These are phyloP conservation scores for Helicolenus hilgendorfi DNA, from an alignment of 2,797 vertebrate species.

Conservation along the genomic window DNA sequence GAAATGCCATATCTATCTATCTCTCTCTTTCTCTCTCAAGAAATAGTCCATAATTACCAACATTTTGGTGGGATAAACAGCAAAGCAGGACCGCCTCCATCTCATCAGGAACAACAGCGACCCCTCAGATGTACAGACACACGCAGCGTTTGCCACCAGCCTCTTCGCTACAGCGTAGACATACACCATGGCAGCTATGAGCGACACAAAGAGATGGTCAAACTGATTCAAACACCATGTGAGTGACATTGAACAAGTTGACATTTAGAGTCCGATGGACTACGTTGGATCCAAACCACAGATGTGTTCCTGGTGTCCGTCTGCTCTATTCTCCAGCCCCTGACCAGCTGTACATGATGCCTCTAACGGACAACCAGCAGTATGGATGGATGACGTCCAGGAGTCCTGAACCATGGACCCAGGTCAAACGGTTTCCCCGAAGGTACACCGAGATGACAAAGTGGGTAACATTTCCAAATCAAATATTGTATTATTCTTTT, in stretches of 20 bases:
- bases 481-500: neutral
- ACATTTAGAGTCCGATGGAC: neutral
- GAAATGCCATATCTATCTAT: no score
- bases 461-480: conserved; percentile 63
- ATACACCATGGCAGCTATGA: conserved; percentile 84
- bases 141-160: conserved; percentile 36
- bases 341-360: conserved; percentile 87
- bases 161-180: conserved; percentile 52
- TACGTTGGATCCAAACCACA: neutral
- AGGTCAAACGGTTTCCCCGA: conserved; percentile 73
- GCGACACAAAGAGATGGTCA: conserved; percentile 77
- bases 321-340: conserved; percentile 83
- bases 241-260: conserved; percentile 11
- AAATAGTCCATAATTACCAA: neutral
- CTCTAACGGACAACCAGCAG: conserved; percentile 89
- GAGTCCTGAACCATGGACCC: conserved; percentile 81
- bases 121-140: conserved; percentile 21
- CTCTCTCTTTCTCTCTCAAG: no score
- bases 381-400: conserved; percentile 89
- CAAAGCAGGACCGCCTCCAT: neutral
- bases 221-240: conserved; percentile 62
- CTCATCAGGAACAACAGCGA: conserved; percentile 18
- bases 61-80: neutral
- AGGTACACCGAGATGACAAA: conserved; percentile 90
- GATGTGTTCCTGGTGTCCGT: neutral